These are phyloP conservation scores for Cyprinodon brontotheroides DNA, from an alignment of 2,113 vertebrate species.

Conservation along the genomic window DNA sequence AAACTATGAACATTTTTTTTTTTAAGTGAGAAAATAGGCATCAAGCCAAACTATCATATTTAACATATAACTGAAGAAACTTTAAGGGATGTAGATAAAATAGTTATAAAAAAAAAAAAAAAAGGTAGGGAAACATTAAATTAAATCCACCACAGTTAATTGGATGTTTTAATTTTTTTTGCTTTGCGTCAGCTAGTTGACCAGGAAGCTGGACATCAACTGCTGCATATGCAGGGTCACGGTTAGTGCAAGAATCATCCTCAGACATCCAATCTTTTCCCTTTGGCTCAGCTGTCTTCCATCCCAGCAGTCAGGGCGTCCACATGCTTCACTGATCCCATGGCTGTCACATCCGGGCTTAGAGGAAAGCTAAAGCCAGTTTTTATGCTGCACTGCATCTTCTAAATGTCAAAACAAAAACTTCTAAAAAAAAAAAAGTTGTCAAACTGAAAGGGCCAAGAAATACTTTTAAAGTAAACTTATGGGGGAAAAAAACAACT, in stretches of 20 bases:
- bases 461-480: not conserved
- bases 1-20: not conserved
- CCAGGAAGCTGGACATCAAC: conserved; percentile 37
- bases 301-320: conserved; percentile 13
- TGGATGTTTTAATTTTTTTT: not conserved
- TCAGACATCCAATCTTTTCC: conserved; percentile 28
- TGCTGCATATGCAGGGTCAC: conserved; percentile 17
- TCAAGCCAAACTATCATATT: not conserved
- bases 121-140: not conserved
- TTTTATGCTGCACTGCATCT: not conserved
- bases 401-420: not conserved
- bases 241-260: conserved; percentile 20
- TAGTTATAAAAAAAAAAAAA: not conserved
- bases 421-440: not conserved
- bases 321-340: conserved; percentile 26
- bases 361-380: not conserved
- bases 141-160: not conserved
- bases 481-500: not conserved
- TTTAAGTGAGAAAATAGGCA: conserved; percentile 14
- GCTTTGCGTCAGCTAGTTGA: not conserved
- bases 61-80: not conserved
- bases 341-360: not conserved
- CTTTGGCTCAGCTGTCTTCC: conserved; percentile 18
- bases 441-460: not conserved
- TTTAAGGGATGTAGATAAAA: not conserved